Conservation (phyloP, 2,888 invertebrate species). For the Clepsis dumicolana region DNA sequence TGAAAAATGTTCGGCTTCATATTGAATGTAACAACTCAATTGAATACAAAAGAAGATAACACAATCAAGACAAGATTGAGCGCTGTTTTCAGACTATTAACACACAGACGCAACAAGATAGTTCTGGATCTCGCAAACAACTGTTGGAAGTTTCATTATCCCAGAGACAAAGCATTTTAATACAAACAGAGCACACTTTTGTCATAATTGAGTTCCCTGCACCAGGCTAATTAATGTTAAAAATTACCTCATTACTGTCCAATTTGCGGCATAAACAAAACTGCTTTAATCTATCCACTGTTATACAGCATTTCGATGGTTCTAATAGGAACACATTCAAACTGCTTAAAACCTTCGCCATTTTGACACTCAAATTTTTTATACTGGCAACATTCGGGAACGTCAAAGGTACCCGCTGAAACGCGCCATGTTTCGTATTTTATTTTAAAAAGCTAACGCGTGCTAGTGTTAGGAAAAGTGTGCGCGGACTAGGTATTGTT, state of each 20-base stretch:
- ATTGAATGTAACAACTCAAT: slow-evolving; percentile 23
- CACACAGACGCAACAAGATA: slow-evolving; percentile 28
- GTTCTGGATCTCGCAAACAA: slow-evolving; percentile 16
- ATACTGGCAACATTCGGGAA: slow-evolving; percentile 38
- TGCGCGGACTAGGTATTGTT: slow-evolving; percentile 70
- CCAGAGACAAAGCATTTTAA: slow-evolving; percentile 6
- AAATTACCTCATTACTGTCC: slow-evolving; percentile 74
- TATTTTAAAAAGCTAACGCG: slow-evolving; percentile 49
- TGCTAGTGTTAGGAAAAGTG: slow-evolving; percentile 68
- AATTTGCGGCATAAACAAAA: slow-evolving; percentile 77
- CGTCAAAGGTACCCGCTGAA: slow-evolving; percentile 19
- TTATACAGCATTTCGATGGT: slow-evolving; percentile 72
- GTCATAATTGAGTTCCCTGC: slow-evolving; percentile 40
- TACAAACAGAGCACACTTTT: slow-evolving; percentile 13
- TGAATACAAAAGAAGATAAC: slow-evolving; percentile 37
- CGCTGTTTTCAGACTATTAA: slow-evolving; percentile 23
- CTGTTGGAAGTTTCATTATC: slow-evolving; percentile 32
- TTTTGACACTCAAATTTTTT: slow-evolving; percentile 49
- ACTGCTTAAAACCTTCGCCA: slow-evolving; percentile 74
- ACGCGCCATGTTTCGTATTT: slow-evolving; percentile 7
- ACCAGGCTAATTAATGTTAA: slow-evolving; percentile 29
- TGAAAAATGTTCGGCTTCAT: slow-evolving; percentile 19
- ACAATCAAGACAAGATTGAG: slow-evolving; percentile 29
- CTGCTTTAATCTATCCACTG: slow-evolving; percentile 74
- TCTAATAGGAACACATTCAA: slow-evolving; percentile 77